phyloP scores from a whole-genome alignment of 2,113 vertebrate genomes.

The Festucalex cinctus region DNA sequence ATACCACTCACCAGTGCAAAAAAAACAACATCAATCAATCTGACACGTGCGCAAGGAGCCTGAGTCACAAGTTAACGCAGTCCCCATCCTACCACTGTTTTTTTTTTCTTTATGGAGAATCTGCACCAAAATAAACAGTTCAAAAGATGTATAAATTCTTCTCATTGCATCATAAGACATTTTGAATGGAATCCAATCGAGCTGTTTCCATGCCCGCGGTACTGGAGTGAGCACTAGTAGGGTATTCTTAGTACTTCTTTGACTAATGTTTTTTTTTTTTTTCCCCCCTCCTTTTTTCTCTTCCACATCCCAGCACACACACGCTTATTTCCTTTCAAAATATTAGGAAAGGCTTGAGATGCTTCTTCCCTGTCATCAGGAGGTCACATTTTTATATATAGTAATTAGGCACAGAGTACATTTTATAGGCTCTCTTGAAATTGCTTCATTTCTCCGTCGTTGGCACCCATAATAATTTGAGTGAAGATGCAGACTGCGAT shows the following conservation, averaged over 20 bases:
- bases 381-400: too few species aligned
- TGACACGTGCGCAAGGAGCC: too few species aligned
- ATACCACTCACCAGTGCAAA: too few species aligned
- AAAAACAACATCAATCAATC: too few species aligned
- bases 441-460: too few species aligned
- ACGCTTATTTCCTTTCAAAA: conserved; percentile 26
- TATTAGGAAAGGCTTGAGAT: conserved; percentile 13
- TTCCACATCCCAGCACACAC: conserved; percentile 28
- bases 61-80: too few species aligned
- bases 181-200: conserved; percentile 39
- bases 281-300: conserved; percentile 18
- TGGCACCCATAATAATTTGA: too few species aligned
- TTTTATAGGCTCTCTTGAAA: too few species aligned
- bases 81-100: background rate
- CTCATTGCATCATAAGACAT: conserved; percentile 26
- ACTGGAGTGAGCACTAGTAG: conserved; percentile 33
- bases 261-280: conserved; percentile 34
- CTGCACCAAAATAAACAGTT: conserved; percentile 17
- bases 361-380: too few species aligned
- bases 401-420: too few species aligned
- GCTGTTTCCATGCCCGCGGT: conserved; percentile 24
- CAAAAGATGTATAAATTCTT: conserved; percentile 15
- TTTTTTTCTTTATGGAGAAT: conserved; percentile 45
- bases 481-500: too few species aligned
- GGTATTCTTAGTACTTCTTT: conserved; percentile 24